Evolutionary conservation across 2,113 vertebrate genomes (phyloP), one percentile per base, ranked within the genome.

Genomic region (Zingel zingel): DNA sequence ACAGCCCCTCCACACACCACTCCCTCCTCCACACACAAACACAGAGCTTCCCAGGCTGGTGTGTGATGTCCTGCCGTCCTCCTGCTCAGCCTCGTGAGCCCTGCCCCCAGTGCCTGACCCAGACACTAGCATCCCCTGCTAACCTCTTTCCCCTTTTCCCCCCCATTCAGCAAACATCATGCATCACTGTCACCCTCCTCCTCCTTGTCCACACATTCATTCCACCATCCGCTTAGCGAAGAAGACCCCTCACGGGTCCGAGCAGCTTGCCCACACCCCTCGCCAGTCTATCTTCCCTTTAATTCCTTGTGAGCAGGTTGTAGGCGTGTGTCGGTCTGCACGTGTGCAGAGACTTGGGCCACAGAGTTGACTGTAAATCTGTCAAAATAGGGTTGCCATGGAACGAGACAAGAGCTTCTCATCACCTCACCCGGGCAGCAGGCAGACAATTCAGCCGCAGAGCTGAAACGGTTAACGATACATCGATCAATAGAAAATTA

Each of bases 131-230:
- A 90, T 93, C 87, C 77, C 57, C 48, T 73, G 82, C 88, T 91
- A 87, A 92, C 88, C 91, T 79, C 84, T 82, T 69, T 83, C 77
- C 81, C 74, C 77, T 67, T 84, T 66, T 18, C 70, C 81, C 59
- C 27, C 58, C 81, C 62, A 84, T 91, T 91, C 91, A 87, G 88
- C 90, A 92, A 91, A 88, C 85, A 86, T 88, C 85, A 91, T 94
- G 91, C 92, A 92, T 94, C 94, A 94, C 88, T 91, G 93, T 94
- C 92, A 88, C 48, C 86, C 68, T 77, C 79, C 86, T 75, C 56
- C 72, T 91, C 82, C 82, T 83, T 63, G 2, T 79, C 85, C 47
- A 53, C 23, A 54, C 64, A 63, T 79, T 81, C 77, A 81, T 66
- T 69, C 73, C 63, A 0, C 79, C 79, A 86, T 89, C 74, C 59